Percentiles rank a stretch among this genome's conserved stretches.
phyloP scores from a whole-genome alignment of 2,797 vertebrate species.

The Karalla daura region DNA sequence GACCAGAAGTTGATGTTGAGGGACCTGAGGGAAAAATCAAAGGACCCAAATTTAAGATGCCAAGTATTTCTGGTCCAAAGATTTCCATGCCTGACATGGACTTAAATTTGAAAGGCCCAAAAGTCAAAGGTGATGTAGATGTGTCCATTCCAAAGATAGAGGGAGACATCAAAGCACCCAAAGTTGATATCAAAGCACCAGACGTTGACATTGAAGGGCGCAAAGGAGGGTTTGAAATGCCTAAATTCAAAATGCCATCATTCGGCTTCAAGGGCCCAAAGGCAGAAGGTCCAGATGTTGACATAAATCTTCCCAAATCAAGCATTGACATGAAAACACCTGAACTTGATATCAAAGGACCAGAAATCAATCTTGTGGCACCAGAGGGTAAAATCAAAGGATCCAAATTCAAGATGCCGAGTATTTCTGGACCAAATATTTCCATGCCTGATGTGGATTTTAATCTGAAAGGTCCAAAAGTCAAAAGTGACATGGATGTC shows the following conservation, averaged over 20 bases:
- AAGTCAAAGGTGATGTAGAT: not conserved
- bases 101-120: not conserved
- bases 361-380: too few relatives aligned
- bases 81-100: slow-evolving; percentile 17
- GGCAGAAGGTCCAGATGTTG: too few relatives aligned
- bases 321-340: too few relatives aligned
- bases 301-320: too few relatives aligned
- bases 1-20: not conserved
- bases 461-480: not conserved
- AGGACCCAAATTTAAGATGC: slow-evolving; percentile 78
- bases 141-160: not conserved
- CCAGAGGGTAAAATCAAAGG: too few relatives aligned
- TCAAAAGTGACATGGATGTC: too few relatives aligned
- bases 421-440: too few relatives aligned
- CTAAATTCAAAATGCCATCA: not conserved
- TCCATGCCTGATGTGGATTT: too few relatives aligned
- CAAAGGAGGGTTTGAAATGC: not conserved
- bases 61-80: slow-evolving; percentile 72
- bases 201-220: not conserved
- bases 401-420: too few relatives aligned
- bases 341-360: too few relatives aligned
- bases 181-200: not conserved
- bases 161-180: not conserved
- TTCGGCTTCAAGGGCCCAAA: too few relatives aligned
- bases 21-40: slow-evolving; percentile 49